These are phyloP conservation scores for Thaleichthys pacificus DNA, from an alignment of 2,797 vertebrate species.

Conservation along the genomic window DNA sequence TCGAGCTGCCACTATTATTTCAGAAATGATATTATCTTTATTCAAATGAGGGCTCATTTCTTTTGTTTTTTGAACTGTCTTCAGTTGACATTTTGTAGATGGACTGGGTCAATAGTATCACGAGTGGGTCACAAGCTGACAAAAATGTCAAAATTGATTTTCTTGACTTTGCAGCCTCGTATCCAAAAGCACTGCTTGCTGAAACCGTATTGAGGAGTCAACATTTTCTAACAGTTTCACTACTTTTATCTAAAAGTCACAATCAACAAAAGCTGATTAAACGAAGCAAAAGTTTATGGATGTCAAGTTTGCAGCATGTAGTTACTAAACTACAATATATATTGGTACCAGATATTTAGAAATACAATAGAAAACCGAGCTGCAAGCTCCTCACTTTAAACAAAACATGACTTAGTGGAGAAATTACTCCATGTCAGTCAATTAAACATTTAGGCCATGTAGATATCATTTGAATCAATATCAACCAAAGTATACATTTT, in stretches of 20 bases:
- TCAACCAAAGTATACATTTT: no score
- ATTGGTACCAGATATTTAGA: no score
- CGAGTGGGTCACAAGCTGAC: slow-evolving; percentile 78
- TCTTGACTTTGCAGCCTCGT: slow-evolving; percentile 45
- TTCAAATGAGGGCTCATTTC: slow-evolving; percentile 76
- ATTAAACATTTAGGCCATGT: no score
- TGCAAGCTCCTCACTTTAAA: no score
- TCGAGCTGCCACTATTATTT: slow-evolving; percentile 72
- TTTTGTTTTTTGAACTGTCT: slow-evolving; percentile 79
- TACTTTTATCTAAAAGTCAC: not conserved
- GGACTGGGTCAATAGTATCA: slow-evolving; percentile 74
- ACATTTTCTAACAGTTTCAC: not conserved
- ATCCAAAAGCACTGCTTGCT: not conserved
- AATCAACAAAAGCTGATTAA: not conserved
- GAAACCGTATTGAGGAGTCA: not conserved
- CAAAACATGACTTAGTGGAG: no score
- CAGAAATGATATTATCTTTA: slow-evolving; percentile 70
- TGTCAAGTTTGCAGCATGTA: no score
- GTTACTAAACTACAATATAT: no score
- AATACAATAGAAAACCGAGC: no score
- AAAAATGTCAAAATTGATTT: slow-evolving; percentile 77
- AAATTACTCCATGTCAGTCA: no score
- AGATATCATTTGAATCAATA: no score
- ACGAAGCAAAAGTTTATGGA: not conserved
- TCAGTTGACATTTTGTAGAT: slow-evolving; percentile 75